Base-by-base conservation (phyloP, 2,113 vertebrate species). In the Tetrao urogallus region DNA sequence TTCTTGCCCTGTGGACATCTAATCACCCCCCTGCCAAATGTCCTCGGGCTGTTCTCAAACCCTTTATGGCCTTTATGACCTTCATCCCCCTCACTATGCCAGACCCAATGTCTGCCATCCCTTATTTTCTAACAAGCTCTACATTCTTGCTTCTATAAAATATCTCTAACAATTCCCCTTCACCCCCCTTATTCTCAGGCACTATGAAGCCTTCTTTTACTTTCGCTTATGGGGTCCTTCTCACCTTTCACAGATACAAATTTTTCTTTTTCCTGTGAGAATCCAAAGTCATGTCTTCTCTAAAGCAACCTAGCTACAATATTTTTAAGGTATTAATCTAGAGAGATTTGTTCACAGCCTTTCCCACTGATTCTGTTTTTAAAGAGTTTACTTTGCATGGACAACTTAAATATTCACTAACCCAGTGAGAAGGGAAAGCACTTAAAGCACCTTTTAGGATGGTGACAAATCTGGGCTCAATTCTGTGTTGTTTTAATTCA, bases 331-430 rank as follows among this genome's bases (percentile, higher is more conserved):
- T 71, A 71, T 73, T 74, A 60, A 73, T 88, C 50, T 52, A 60
- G 24, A 83, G 86, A 67, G 28, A 32, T 70, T 90, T 83, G 24
- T 63, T 95, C 82, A 58, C 20, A 70, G 50, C 38, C 50, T 92
- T 50, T 91, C 69, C 58, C 61, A 90, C 69, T 77, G 82, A 83
- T 74, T 76, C 76, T 60, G 17, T 71, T 86, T 63, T 63, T 63
- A 63, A 63, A 24, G 10, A 17, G 24, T 40, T 73, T 43, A 56
- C 82, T 86, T 88, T 86, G 25, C 78, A 88, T 21, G 42, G 86
- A 90, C 57, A 88, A 38, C 43, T 96, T 81, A 95, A 95, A 93
- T 92, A 95, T 93, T 95, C 82, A 90, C 83, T 71, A 88, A 94
- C 38, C 42, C 50, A 90, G 34, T 82, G 72, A 91, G 69, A 88